Conservation (phyloP, 1,140 invertebrate species). For the Ceratoteleas bidentatus region DNA sequence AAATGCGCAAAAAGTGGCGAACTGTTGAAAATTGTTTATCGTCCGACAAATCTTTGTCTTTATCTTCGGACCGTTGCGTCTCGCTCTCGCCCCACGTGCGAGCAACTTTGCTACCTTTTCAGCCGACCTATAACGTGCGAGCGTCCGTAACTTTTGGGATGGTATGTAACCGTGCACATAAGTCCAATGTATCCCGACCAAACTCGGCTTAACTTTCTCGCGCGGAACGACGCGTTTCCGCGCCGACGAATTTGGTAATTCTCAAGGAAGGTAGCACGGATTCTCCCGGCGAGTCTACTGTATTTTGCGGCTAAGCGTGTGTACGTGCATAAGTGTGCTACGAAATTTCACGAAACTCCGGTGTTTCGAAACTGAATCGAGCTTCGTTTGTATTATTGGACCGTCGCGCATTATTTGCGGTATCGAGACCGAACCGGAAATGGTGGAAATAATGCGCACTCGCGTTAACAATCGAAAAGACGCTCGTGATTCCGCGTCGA, state of each 20-base stretch:
- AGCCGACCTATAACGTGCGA: constrained; percentile 36
- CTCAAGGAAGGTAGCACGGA: constrained; percentile 64
- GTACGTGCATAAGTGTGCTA: constrained; percentile 38
- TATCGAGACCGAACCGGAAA: constrained; percentile 59
- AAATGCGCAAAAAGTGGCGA: too few relatives aligned
- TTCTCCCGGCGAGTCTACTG: constrained; percentile 56
- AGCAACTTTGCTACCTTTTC: constrained; percentile 47
- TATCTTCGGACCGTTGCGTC: background rate
- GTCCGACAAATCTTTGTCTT: constrained; percentile 10
- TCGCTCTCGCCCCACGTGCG: constrained; percentile 24
- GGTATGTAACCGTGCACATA: constrained; percentile 62
- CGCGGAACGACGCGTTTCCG: constrained; percentile 66
- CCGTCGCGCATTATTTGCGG: constrained; percentile 50
- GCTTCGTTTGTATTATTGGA: constrained; percentile 59
- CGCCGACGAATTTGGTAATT: constrained; percentile 67
- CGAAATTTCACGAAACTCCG: constrained; percentile 61
- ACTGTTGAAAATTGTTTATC: constrained; percentile 14
- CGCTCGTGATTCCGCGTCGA: too few relatives aligned
- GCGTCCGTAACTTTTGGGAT: constrained; percentile 61
- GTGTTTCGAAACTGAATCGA: constrained; percentile 57
- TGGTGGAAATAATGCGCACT: constrained; percentile 57
- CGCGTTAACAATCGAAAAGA: constrained; percentile 55
- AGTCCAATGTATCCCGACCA: constrained; percentile 65
- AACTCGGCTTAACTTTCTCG: constrained; percentile 67
- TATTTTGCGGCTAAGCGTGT: constrained; percentile 51